These are phyloP conservation scores for Melipona beecheii DNA, from an alignment of 2,888 invertebrate species.

Conservation along the genomic window DNA sequence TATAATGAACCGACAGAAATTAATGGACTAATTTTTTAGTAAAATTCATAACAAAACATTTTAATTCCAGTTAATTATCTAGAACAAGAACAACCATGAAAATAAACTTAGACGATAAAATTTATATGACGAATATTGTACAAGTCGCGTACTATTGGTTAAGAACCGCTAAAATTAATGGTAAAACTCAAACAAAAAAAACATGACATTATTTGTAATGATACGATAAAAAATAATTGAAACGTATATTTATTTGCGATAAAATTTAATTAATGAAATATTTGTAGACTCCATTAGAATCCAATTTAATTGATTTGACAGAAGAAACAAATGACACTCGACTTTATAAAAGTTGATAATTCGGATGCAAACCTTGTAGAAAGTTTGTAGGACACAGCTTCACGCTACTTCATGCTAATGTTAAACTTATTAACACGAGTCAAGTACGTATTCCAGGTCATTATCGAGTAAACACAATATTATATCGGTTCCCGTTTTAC, in stretches of 20 bases:
- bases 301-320: not conserved
- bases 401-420: slow-evolving; percentile 4
- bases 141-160: too few species aligned
- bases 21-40: too few species aligned
- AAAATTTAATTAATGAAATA: slow-evolving; percentile 2
- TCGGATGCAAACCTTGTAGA: slow-evolving; percentile 11
- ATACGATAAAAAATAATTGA: too few species aligned
- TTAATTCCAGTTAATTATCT: too few species aligned
- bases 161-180: too few species aligned
- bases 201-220: too few species aligned
- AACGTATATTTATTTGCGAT: not conserved
- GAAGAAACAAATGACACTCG: slow-evolving; percentile 9
- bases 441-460: slow-evolving; percentile 65
- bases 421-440: slow-evolving; percentile 61
- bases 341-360: slow-evolving; percentile 35
- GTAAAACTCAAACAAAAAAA: too few species aligned
- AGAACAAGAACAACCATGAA: too few species aligned
- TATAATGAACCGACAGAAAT: too few species aligned
- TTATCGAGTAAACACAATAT: slow-evolving; percentile 74
- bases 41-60: too few species aligned
- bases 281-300: not conserved
- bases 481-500: slow-evolving; percentile 75
- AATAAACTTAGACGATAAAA: too few species aligned
- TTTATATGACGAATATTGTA: too few species aligned
- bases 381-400: slow-evolving; percentile 43